These are phyloP conservation scores for Drosophila grimshawi DNA, from an alignment of 1,140 invertebrate genomes.

Conservation along the genomic window DNA sequence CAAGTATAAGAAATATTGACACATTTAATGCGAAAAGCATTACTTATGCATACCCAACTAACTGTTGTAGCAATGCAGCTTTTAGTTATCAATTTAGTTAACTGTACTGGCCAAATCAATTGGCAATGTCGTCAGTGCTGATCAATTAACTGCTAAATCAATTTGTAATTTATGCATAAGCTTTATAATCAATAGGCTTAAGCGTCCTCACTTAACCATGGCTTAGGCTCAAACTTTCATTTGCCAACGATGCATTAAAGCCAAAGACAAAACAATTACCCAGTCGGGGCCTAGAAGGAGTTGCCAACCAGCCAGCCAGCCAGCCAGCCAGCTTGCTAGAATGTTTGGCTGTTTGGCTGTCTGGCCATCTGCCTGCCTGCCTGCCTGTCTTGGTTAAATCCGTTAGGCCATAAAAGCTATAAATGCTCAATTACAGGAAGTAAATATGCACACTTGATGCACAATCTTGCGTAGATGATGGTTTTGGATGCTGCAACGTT, in stretches of 20 bases:
- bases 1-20: slow-evolving; percentile 11
- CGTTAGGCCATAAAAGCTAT: slow-evolving; percentile 82
- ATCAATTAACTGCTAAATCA: slow-evolving; percentile 82
- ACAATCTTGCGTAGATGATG: slow-evolving; percentile 75
- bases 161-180: slow-evolving; percentile 82
- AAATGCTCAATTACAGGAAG: slow-evolving; percentile 83
- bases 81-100: slow-evolving; percentile 25
- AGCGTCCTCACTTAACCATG: slow-evolving; percentile 35
- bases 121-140: slow-evolving; percentile 54
- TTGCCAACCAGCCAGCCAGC: background rate
- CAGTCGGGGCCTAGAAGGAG: slow-evolving; percentile 19
- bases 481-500: slow-evolving; percentile 51
- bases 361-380: slow-evolving; percentile 7
- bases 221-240: slow-evolving; percentile 11
- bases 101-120: slow-evolving; percentile 28
- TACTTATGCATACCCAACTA: slow-evolving; percentile 16
- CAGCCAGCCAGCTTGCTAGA: background rate
- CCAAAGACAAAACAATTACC: slow-evolving; percentile 77
- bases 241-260: slow-evolving; percentile 57
- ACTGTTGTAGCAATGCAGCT: slow-evolving; percentile 10
- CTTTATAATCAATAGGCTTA: slow-evolving; percentile 79
- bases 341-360: slow-evolving; percentile 3
- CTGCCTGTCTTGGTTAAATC: slow-evolving; percentile 51
- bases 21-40: slow-evolving; percentile 29
- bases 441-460: slow-evolving; percentile 82